Percentiles rank a stretch among this genome's conserved stretches.
phyloP scores from a whole-genome alignment of 2,888 invertebrate species.

The Stenchaetothrips biformis region DNA sequence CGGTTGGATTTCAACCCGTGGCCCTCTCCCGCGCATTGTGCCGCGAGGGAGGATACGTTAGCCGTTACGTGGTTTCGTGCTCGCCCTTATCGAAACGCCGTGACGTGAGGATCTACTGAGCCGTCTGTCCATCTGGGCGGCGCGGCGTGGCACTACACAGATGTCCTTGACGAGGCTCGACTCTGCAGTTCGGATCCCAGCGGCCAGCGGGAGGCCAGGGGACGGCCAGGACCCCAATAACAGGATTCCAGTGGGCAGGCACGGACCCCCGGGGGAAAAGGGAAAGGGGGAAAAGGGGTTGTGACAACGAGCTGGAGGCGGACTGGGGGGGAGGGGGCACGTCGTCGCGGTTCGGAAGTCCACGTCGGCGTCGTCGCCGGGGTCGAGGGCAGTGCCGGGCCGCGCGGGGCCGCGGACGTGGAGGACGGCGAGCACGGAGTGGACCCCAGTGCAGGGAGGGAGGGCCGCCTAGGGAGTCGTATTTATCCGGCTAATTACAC shows the following conservation, averaged over 20 bases:
- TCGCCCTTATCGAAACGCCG: no score
- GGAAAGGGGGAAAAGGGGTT: neutral
- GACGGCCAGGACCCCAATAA: neutral
- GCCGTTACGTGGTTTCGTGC: no score
- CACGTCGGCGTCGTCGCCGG: neutral
- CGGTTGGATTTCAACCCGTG: no score
- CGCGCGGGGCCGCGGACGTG: no score
- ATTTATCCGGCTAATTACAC: conserved; percentile 18
- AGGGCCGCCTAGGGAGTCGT: neutral
- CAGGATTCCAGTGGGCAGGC: neutral
- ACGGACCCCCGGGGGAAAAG: neutral
- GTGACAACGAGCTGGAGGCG: neutral
- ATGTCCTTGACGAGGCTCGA: neutral
- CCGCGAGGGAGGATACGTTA: no score
- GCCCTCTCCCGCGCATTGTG: no score
- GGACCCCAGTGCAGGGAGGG: no score
- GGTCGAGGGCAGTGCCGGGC: neutral
- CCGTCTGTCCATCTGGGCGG: no score
- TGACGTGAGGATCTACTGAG: no score
- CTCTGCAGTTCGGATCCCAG: neutral
- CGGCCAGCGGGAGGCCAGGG: neutral
- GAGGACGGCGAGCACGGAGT: no score
- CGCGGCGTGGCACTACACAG: neutral
- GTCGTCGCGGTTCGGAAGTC: no score
- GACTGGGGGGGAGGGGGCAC: neutral